Evolutionary conservation across 2,888 invertebrate species (phyloP).

Genomic region (Drosophila buzzatii): DNA sequence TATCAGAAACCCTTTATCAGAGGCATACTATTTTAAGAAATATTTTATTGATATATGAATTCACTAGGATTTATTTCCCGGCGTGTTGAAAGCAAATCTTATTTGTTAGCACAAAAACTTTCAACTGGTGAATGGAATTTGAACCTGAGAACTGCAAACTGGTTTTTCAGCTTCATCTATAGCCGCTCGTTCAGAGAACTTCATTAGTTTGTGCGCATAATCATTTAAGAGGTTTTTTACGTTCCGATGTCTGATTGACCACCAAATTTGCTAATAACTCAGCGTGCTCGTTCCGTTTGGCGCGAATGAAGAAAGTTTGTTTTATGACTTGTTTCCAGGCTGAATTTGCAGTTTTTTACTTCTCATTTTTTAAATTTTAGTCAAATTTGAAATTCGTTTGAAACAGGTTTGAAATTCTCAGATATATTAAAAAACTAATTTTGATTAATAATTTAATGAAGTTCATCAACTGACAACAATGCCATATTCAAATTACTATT

Average conservation of each 20-base stretch:
- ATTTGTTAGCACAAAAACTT: conserved; percentile 50
- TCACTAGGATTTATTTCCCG: neutral
- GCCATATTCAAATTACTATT: conserved; percentile 16
- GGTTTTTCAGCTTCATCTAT: conserved; percentile 59
- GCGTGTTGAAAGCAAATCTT: conserved; percentile 29
- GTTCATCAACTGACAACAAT: conserved; percentile 20
- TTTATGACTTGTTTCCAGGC: conserved; percentile 38
- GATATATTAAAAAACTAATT: conserved; percentile 4
- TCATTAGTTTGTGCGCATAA: conserved; percentile 66
- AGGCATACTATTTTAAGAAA: neutral
- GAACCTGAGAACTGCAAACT: conserved; percentile 47
- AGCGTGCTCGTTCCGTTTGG: conserved; percentile 21
- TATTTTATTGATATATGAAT: too few relatives aligned
- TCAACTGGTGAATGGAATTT: conserved; percentile 42
- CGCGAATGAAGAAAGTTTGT: conserved; percentile 51
- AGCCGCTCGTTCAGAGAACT: conserved; percentile 44
- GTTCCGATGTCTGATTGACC: conserved; percentile 42
- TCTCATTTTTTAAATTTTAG: conserved; percentile 28
- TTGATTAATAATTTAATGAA: conserved; percentile 13
- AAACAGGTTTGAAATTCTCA: conserved; percentile 45
- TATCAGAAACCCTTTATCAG: neutral
- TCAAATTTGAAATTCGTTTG: conserved; percentile 5
- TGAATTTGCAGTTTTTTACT: conserved; percentile 12
- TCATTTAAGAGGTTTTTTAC: conserved; percentile 34
- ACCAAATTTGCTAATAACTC: conserved; percentile 55